phyloP scores from a whole-genome alignment of 2,888 invertebrate species.

The Orthosia gracilis region DNA sequence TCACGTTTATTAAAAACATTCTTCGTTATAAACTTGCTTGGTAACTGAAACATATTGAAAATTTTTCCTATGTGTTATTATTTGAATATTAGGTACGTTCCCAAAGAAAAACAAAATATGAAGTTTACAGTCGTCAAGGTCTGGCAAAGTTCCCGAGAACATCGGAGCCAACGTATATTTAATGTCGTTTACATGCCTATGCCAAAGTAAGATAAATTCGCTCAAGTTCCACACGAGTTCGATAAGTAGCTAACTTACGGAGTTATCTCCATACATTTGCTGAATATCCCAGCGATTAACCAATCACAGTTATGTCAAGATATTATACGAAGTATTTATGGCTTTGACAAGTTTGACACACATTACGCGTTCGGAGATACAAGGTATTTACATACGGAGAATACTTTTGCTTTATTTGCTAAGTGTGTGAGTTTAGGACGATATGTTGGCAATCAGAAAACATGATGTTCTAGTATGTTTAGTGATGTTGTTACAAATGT shows the following conservation, averaged over 20 bases:
- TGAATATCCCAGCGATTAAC: constrained; percentile 69
- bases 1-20: not conserved
- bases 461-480: constrained; percentile 15
- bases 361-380: constrained; percentile 44
- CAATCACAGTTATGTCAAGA: constrained; percentile 62
- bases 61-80: not conserved
- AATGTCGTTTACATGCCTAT: constrained; percentile 68
- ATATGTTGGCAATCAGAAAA: constrained; percentile 14
- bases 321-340: constrained; percentile 59
- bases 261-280: constrained; percentile 70
- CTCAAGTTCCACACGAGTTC: constrained; percentile 70
- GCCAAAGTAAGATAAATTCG: constrained; percentile 72
- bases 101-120: constrained; percentile 42
- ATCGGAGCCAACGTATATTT: constrained; percentile 60
- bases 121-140: constrained; percentile 48
- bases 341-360: constrained; percentile 62
- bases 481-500: not conserved
- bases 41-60: not conserved
- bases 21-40: not conserved
- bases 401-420: constrained; percentile 51
- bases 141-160: constrained; percentile 55
- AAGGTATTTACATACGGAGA: constrained; percentile 51
- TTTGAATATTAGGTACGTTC: constrained; percentile 36
- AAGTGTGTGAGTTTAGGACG: constrained; percentile 18
- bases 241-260: constrained; percentile 72